phyloP scores from a whole-genome alignment of 2,888 invertebrate species.

The Nysson spinosus region DNA sequence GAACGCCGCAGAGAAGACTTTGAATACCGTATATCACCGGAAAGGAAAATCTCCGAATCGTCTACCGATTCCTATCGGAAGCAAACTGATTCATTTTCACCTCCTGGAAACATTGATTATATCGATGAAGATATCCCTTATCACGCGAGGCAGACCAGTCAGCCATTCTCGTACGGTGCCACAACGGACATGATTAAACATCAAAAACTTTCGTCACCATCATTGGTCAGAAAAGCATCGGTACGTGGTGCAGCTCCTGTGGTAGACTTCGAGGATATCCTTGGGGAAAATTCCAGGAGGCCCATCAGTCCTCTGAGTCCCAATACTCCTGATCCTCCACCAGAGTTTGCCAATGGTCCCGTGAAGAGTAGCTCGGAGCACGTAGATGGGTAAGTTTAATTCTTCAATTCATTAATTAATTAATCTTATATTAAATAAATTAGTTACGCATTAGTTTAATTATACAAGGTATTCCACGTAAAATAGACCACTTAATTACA shows the following conservation, averaged over 20 bases:
- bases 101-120: constrained; percentile 78
- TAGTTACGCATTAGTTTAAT: too few species aligned
- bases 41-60: constrained; percentile 57
- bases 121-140: constrained; percentile 88
- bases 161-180: constrained; percentile 93
- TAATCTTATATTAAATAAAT: too few species aligned
- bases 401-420: background rate
- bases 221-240: constrained; percentile 87
- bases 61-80: constrained; percentile 54
- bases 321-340: constrained; percentile 70
- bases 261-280: constrained; percentile 74
- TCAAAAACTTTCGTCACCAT: constrained; percentile 89
- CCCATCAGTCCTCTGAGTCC: constrained; percentile 66
- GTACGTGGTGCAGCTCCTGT: constrained; percentile 69
- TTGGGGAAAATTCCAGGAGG: constrained; percentile 66
- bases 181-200: constrained; percentile 85
- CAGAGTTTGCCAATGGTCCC: constrained; percentile 71
- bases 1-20: constrained; percentile 57
- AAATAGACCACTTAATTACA: too few species aligned
- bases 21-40: constrained; percentile 67
- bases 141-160: constrained; percentile 93
- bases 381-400: constrained; percentile 65
- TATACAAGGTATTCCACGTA: too few species aligned
- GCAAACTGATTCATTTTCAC: constrained; percentile 70
- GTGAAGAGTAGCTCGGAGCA: constrained; percentile 60